Conservation (phyloP, 1,140 invertebrate species). For the Drosophila santomea region DNA sequence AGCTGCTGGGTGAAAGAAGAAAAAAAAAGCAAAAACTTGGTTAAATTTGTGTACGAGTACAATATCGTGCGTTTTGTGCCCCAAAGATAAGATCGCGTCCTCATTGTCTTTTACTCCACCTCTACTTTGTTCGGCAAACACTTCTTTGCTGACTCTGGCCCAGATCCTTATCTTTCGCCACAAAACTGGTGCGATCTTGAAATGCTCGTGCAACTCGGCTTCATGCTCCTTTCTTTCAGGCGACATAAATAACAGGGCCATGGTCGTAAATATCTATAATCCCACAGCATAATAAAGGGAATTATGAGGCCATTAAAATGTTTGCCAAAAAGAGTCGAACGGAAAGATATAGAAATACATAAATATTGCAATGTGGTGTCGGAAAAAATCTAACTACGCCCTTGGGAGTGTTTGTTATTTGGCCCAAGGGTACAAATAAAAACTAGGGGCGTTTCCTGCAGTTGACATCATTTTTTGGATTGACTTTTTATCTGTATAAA, state of each 20-base stretch:
- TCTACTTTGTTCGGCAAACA: conserved; percentile 54
- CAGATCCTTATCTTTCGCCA: conserved; percentile 47
- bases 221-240: conserved; percentile 5
- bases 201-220: conserved; percentile 20
- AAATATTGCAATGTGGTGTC: conserved; percentile 41
- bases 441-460: background rate
- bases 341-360: conserved; percentile 53
- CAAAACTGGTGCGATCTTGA: conserved; percentile 41
- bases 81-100: conserved; percentile 40
- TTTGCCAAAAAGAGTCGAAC: conserved; percentile 32
- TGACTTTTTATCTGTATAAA: background rate
- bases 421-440: background rate
- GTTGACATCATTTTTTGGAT: background rate
- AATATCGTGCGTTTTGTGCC: conserved; percentile 53
- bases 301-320: conserved; percentile 64
- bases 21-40: background rate
- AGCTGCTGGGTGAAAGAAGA: conserved; percentile 90
- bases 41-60: conserved; percentile 10
- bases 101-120: conserved; percentile 42
- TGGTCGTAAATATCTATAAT: conserved; percentile 52
- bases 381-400: conserved; percentile 6
- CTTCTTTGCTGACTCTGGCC: conserved; percentile 15
- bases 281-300: conserved; percentile 45
- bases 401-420: conserved; percentile 9
- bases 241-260: conserved; percentile 57